phyloP scores from a whole-genome alignment of 2,797 vertebrate genomes.

The Pangasius djambal region DNA sequence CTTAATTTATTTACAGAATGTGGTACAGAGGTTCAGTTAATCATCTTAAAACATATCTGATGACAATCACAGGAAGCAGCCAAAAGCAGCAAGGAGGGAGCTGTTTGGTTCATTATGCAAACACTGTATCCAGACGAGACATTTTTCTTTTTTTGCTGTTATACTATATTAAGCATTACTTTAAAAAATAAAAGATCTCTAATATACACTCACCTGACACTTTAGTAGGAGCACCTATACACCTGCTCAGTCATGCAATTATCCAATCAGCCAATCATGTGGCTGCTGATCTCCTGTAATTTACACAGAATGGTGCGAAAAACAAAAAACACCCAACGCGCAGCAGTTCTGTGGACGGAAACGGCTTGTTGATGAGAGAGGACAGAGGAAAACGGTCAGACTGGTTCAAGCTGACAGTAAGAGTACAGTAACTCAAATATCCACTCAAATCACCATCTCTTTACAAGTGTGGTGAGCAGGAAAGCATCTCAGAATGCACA shows the following conservation, averaged over 20 bases:
- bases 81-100: background rate
- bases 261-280: background rate
- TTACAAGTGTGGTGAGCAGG: background rate
- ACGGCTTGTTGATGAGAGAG: background rate
- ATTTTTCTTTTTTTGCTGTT: background rate
- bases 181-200: too few relatives aligned
- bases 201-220: background rate
- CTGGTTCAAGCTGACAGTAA: background rate
- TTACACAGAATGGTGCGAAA: background rate
- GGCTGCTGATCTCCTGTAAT: background rate
- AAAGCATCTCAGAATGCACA: background rate
- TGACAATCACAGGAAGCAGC: constrained; percentile 4
- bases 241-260: background rate
- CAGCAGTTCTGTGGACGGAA: background rate
- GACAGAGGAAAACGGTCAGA: background rate
- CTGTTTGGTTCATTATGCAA: background rate
- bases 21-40: background rate
- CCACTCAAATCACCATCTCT: background rate
- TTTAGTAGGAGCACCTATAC: background rate
- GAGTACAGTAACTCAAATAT: background rate
- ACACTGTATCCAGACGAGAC: background rate
- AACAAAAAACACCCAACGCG: background rate
- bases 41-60: background rate
- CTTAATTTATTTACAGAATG: background rate
- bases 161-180: background rate